These are phyloP conservation scores for Manis pentadactyla DNA, from an alignment of 2,797 vertebrate species.

Conservation along the genomic window DNA sequence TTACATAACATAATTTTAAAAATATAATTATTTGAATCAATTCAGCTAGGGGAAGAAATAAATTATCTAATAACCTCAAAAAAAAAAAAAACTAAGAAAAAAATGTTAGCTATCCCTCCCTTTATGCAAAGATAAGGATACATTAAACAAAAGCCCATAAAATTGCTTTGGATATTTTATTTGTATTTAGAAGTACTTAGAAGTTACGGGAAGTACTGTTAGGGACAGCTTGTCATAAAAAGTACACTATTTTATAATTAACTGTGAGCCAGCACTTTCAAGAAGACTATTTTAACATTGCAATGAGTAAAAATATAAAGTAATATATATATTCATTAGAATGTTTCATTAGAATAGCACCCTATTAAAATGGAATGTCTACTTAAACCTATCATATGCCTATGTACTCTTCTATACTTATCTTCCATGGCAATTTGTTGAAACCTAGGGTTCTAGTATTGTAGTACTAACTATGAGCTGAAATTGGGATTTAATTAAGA, in stretches of 20 bases:
- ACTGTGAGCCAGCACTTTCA: background rate
- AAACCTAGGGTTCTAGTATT: background rate
- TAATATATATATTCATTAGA: background rate
- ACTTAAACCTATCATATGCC: background rate
- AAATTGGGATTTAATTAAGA: background rate
- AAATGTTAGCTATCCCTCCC: background rate
- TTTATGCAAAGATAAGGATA: conserved; percentile 30
- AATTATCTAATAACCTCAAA: conserved; percentile 12
- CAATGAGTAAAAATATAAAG: conserved; percentile 49
- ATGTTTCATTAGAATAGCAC: conserved; percentile 1
- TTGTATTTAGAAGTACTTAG: background rate
- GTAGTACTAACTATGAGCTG: background rate
- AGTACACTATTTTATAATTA: background rate
- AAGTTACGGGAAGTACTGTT: background rate
- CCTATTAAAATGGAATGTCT: conserved; percentile 34
- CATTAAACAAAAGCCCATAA: background rate
- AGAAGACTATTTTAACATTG: conserved; percentile 33
- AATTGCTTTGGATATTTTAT: background rate
- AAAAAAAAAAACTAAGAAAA: background rate
- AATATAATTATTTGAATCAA: conserved; percentile 33
- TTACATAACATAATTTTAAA: conserved; percentile 11
- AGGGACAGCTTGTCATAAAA: conserved; percentile 19
- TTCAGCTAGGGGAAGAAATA: background rate
- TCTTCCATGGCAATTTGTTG: background rate
- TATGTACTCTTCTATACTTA: background rate